Base-by-base conservation (phyloP, 1,140 invertebrate species). In the Colletes gigas region DNA sequence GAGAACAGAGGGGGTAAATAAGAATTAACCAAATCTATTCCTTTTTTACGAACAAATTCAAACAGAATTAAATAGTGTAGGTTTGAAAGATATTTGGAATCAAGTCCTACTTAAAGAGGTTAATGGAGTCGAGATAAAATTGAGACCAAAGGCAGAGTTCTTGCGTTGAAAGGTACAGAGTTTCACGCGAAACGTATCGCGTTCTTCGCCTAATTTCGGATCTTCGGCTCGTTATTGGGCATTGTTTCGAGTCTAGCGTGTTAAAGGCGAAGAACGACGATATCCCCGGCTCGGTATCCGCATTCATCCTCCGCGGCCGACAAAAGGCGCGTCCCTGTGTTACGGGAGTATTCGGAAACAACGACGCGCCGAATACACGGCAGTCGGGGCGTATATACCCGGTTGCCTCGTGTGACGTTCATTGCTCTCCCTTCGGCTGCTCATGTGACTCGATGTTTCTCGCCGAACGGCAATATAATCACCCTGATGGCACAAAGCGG, bases 401-500 rank as follows among this genome's bases (percentile, higher is more conserved):
- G 60, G 52, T 75, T 67, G 69, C 63, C 69, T 69, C 73, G 78
- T 84, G 88, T 83, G 79, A 85, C 85, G 87, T 88, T 89, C 84
- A 84, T 79, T 75, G 78, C 78, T 83, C 82, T 84, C 63, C 54
- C 79, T 39, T 57, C 19, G 70, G 69, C 79, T 81, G 83, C 83
- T 82, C 79, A 83, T 88, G 84, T 84, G 88, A 90, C 88, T 92
- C 90, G 89, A 92, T 88, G 90, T 89, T 86, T 85, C 88, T 85
- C 84, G 83, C 85, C 89, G 88, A 87, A 91, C 87, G 86, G 90
- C 92, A 92, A 92, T 91, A 91, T 93, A 93, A 93, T 92, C 91
- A 93, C 83, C 88, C 89, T 92, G 91, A 92, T 92, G 91, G 89
- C 79, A 92, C 91, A 92, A 92, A 93, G 92, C 90, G 83, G 83